Evolutionary conservation across 2,113 vertebrate species (phyloP).

Genomic region (Galbula dea): DNA sequence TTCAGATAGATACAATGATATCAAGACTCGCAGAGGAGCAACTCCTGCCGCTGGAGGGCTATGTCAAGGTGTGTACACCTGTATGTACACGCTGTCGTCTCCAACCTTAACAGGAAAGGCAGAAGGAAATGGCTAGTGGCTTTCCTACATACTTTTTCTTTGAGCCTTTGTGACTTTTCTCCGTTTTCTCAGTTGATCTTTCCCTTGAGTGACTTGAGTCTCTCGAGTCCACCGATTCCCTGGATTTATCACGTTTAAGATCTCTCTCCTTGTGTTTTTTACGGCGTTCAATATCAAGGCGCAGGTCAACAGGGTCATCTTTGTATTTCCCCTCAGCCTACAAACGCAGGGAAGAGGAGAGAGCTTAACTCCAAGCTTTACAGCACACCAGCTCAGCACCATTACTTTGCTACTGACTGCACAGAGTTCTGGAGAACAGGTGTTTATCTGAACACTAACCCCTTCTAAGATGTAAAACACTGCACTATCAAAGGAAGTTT

Average conservation of each 20-base stretch:
- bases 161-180: slow-evolving; percentile 84
- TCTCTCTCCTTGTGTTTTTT: slow-evolving; percentile 93
- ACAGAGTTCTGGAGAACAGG: slow-evolving; percentile 9
- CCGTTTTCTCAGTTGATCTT: slow-evolving; percentile 84
- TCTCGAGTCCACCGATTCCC: slow-evolving; percentile 80
- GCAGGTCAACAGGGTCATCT: slow-evolving; percentile 89
- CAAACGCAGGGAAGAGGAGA: slow-evolving; percentile 40
- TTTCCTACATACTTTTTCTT: slow-evolving; percentile 85
- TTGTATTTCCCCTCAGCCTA: slow-evolving; percentile 88
- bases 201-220: slow-evolving; percentile 84
- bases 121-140: neutral
- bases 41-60: neutral
- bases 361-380: neutral
- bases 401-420: slow-evolving; percentile 42
- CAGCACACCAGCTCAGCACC: neutral
- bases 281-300: slow-evolving; percentile 93
- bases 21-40: neutral
- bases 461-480: neutral
- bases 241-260: slow-evolving; percentile 82
- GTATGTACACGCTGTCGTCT: neutral
- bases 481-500: neutral
- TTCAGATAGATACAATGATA: neutral
- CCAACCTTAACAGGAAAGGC: neutral
- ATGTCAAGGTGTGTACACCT: neutral
- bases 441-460: slow-evolving; percentile 24